phyloP scores from a whole-genome alignment of 2,113 vertebrate species.

The Rattus rattus region DNA sequence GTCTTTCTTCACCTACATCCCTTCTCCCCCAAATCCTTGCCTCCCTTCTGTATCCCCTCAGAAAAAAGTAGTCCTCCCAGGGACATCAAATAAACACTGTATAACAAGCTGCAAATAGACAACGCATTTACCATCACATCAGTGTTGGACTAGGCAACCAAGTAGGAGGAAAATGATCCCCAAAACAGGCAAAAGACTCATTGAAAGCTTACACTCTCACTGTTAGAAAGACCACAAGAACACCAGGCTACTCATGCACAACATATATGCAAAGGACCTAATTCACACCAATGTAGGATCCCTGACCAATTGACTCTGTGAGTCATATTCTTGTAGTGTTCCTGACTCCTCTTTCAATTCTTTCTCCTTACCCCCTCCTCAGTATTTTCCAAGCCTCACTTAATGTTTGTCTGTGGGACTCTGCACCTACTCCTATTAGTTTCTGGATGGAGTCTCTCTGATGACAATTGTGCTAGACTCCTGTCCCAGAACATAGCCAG shows the following conservation, averaged over 20 bases:
- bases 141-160: background rate
- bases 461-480: background rate
- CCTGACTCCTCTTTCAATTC: background rate
- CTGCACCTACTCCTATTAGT: background rate
- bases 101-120: background rate
- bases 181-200: background rate
- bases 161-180: background rate
- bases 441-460: background rate
- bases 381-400: background rate
- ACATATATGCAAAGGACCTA: background rate
- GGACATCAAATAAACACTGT: background rate
- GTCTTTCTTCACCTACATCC: background rate
- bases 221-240: background rate
- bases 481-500: background rate
- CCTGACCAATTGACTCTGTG: background rate
- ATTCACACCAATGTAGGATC: background rate
- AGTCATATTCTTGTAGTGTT: background rate
- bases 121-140: background rate
- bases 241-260: background rate
- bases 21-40: background rate
- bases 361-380: background rate
- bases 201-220: background rate
- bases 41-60: background rate
- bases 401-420: background rate
- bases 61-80: background rate